Evolutionary conservation across 1,140 invertebrate species (phyloP).

Genomic region (Hirudo medicinalis): DNA sequence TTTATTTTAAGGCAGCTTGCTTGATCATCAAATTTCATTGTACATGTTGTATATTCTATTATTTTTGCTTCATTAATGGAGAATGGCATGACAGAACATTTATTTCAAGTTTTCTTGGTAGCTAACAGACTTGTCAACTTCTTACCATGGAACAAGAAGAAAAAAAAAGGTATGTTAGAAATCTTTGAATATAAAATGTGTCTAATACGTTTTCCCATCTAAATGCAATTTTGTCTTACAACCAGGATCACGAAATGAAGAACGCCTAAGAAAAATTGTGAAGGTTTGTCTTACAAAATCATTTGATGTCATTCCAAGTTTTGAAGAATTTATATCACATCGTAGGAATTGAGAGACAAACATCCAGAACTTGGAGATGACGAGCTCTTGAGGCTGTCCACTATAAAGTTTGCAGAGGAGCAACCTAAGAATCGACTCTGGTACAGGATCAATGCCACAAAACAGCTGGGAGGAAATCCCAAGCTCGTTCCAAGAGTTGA

Average conservation of each 20-base stretch:
- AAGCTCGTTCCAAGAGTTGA: conserved; percentile 29
- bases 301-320: neutral
- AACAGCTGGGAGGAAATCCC: conserved; percentile 45
- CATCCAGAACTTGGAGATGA: conserved; percentile 47
- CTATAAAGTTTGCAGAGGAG: conserved; percentile 46
- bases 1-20: no score
- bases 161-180: neutral
- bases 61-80: no score
- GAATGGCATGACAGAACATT: no score
- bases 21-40: no score
- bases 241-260: neutral
- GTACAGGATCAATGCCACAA: conserved; percentile 51
- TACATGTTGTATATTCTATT: no score
- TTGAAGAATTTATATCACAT: neutral
- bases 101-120: neutral
- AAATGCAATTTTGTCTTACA: neutral
- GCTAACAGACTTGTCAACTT: conserved; percentile 16
- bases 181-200: no score
- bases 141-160: conserved; percentile 17
- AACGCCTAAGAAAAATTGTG: neutral
- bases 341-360: conserved; percentile 44
- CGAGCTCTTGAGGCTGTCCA: conserved; percentile 49
- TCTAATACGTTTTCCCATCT: neutral
- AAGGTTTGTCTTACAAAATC: neutral
- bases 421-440: conserved; percentile 47